A percentile compares a stretch with the other conserved stretches of the same genome.
Conservation (phyloP, 2,113 vertebrate species). For the Tetrao urogallus region DNA sequence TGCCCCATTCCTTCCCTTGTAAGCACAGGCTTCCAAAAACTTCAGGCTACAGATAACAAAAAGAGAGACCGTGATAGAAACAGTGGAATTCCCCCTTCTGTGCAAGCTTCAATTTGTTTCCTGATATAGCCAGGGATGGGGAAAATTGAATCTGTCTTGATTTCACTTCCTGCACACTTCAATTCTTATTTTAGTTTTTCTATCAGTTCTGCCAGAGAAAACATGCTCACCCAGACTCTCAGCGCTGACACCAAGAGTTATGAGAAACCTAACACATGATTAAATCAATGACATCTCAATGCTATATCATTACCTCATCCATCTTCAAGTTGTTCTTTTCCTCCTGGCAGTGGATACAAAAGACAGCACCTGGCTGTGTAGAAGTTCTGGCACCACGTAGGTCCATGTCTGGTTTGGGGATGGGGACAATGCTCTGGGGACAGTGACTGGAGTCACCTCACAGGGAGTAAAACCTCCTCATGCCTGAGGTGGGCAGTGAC, state of each 20-base stretch:
- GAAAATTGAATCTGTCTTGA: neutral
- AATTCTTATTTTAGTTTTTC: conserved; percentile 35
- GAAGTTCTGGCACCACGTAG: neutral
- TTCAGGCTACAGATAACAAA: neutral
- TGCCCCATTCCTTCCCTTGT: neutral
- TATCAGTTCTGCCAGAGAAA: conserved; percentile 34
- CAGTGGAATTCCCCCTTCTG: neutral
- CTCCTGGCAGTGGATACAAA: neutral
- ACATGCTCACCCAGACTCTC: neutral
- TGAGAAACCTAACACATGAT: neutral
- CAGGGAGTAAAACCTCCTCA: neutral
- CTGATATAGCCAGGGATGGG: conserved; percentile 3
- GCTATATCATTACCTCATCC: neutral
- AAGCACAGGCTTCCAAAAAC: conserved; percentile 7
- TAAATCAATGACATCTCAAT: neutral
- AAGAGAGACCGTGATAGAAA: neutral
- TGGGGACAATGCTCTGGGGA: neutral
- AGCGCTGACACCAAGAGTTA: neutral
- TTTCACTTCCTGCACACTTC: neutral
- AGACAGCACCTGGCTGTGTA: neutral
- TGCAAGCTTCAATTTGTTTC: neutral
- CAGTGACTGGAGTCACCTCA: rapidly evolving
- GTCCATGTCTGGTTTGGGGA: rapidly evolving
- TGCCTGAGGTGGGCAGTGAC: rapidly evolving
- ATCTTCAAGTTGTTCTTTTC: neutral